Conservation (phyloP, 2,797 vertebrate genomes). For the Brachyrhaphis roseni region DNA sequence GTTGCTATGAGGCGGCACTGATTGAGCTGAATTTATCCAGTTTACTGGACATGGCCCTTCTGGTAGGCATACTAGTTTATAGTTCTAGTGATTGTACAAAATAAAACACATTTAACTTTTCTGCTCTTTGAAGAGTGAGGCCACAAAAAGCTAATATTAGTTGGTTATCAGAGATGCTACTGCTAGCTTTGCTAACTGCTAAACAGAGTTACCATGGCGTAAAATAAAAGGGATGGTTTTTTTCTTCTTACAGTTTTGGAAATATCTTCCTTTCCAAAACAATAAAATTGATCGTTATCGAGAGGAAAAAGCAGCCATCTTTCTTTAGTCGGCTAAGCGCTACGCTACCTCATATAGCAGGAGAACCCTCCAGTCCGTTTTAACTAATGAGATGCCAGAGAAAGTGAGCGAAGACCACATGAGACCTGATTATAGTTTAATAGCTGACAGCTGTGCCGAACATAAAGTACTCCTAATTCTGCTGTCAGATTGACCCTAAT, state of each 20-base stretch:
- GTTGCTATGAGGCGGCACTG: neutral
- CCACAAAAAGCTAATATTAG: neutral
- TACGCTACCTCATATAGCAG: neutral
- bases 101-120: neutral
- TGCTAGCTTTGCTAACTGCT: neutral
- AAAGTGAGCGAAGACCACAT: neutral
- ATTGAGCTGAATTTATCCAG: neutral
- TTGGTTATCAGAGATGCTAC: neutral
- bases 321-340: neutral
- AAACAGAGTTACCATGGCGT: neutral
- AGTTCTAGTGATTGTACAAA: neutral
- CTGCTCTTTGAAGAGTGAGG: neutral
- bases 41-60: neutral
- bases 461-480: neutral
- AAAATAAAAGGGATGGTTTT: neutral
- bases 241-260: neutral
- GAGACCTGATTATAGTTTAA: neutral
- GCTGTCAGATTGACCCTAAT: neutral
- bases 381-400: too few species aligned
- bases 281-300: neutral
- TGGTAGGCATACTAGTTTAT: neutral
- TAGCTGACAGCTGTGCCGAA: neutral
- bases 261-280: neutral
- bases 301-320: neutral
- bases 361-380: neutral